Evolutionary conservation across 2,888 invertebrate genomes (phyloP).

Genomic region (Esperia sulphurella): DNA sequence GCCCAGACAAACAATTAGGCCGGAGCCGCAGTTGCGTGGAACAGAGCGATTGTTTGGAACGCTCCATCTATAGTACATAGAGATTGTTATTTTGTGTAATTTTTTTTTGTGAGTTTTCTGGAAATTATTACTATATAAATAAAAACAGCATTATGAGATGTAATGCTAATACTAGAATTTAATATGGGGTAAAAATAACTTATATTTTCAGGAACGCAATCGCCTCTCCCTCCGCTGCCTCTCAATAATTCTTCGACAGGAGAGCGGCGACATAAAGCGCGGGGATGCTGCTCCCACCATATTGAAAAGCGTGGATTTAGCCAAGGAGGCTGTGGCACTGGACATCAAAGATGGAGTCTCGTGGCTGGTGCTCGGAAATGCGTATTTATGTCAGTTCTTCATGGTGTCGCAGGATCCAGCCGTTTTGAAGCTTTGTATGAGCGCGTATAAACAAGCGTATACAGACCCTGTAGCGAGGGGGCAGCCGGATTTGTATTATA

Average conservation of each 20-base stretch:
- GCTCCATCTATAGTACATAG: no score
- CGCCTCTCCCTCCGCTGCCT: constrained; percentile 87
- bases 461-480: constrained; percentile 83
- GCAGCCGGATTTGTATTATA: constrained; percentile 90
- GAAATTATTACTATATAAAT: no score
- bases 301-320: constrained; percentile 85
- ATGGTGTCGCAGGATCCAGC: constrained; percentile 85
- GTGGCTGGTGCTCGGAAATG: constrained; percentile 92
- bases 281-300: constrained; percentile 81
- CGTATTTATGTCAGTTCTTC: constrained; percentile 90
- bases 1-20: no score
- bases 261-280: constrained; percentile 51
- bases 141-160: no score
- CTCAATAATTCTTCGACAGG: constrained; percentile 89
- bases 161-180: no score
- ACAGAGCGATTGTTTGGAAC: no score
- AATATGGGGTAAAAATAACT: no score
- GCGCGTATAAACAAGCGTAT: constrained; percentile 90
- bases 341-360: constrained; percentile 89
- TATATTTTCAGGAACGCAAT: constrained; percentile 82
- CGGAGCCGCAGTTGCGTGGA: no score
- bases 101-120: no score
- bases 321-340: constrained; percentile 89
- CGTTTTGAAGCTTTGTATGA: constrained; percentile 85
- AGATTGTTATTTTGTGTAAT: no score